These are phyloP conservation scores for Myoxocephalus aenaeus DNA, from an alignment of 2,797 vertebrate species.

Conservation along the genomic window DNA sequence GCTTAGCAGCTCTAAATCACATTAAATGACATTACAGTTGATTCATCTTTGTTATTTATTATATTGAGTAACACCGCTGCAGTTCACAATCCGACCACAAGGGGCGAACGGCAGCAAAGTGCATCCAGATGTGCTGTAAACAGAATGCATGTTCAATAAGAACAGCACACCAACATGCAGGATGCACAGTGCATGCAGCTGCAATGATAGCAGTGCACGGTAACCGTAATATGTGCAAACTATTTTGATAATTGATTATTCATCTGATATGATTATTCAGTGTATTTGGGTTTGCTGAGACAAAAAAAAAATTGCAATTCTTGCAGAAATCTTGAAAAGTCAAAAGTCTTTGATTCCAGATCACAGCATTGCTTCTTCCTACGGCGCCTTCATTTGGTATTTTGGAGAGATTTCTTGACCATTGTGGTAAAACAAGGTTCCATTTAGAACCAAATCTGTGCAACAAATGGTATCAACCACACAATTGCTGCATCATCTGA, in stretches of 20 bases:
- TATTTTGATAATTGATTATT: no score
- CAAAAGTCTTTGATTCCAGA: background rate
- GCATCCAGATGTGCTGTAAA: background rate
- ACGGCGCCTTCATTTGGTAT: no score
- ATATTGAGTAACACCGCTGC: background rate
- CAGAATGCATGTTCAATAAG: background rate
- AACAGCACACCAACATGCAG: no score
- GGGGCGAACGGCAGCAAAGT: background rate
- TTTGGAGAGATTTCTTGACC: no score
- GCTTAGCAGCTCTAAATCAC: no score
- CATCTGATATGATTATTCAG: no score
- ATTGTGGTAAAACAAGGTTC: no score
- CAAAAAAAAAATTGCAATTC: background rate
- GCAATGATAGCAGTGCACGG: background rate
- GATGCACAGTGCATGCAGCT: background rate
- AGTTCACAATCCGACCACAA: background rate
- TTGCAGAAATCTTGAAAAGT: background rate
- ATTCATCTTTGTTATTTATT: background rate
- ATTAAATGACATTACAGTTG: background rate
- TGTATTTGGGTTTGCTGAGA: no score
- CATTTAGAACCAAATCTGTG: background rate
- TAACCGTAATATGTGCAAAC: background rate
- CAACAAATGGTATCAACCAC: background rate
- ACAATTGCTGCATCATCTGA: background rate
- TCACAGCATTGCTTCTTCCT: no score